Evolutionary conservation across 2,113 vertebrate species (phyloP).

Genomic region (Psettodes erumei): DNA sequence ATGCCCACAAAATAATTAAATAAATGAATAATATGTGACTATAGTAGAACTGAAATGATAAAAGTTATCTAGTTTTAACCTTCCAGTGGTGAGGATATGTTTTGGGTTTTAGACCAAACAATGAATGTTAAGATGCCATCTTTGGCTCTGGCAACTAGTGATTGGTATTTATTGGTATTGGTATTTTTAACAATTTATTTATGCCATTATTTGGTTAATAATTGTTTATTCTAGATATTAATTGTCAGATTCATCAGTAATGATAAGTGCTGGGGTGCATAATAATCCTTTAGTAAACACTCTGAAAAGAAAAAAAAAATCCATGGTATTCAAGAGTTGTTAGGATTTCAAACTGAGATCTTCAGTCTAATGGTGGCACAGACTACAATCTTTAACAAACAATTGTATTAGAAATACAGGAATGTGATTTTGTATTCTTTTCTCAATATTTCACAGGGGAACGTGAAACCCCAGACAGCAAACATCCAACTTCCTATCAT

Average conservation of each 20-base stretch:
- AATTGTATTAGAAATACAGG: slow-evolving; percentile 67
- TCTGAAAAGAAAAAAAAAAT: background rate
- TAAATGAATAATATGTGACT: slow-evolving; percentile 1
- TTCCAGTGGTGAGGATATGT: background rate
- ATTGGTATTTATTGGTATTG: no score
- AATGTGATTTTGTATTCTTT: slow-evolving; percentile 61
- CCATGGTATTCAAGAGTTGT: background rate
- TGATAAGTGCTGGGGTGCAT: background rate
- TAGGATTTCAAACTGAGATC: slow-evolving; percentile 26
- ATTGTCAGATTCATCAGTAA: background rate
- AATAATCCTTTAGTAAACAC: slow-evolving; percentile 16
- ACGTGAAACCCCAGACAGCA: slow-evolving; percentile 68
- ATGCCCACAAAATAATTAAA: background rate
- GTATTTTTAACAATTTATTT: no score
- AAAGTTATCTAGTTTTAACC: background rate
- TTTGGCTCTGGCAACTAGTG: background rate
- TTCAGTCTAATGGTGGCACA: slow-evolving; percentile 22
- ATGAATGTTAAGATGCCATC: background rate
- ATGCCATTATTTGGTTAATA: background rate
- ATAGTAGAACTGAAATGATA: background rate
- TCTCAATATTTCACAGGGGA: slow-evolving; percentile 61
- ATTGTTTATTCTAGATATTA: background rate
- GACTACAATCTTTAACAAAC: slow-evolving; percentile 64
- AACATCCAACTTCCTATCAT: slow-evolving; percentile 64
- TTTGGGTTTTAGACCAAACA: background rate